Percentiles rank a stretch among this genome's conserved stretches.
Evolutionary conservation across 2,888 invertebrate genomes (phyloP).

Genomic region (Chromoteleia sp.): DNA sequence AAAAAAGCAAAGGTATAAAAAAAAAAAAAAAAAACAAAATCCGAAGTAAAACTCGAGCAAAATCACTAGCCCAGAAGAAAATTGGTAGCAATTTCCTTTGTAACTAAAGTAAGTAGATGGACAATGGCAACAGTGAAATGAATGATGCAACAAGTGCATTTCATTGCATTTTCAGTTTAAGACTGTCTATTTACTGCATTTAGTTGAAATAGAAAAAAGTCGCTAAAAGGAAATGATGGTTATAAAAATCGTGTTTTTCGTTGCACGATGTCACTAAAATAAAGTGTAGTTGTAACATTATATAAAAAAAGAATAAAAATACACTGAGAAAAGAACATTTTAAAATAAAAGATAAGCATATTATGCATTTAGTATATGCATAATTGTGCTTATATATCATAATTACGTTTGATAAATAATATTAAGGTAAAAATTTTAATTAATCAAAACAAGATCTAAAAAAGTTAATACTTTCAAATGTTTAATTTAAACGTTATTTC

Average conservation of each 20-base stretch:
- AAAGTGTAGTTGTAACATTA: background rate
- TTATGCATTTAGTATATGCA: too few species aligned
- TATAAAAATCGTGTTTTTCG: conserved; percentile 31
- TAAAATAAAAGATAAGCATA: background rate
- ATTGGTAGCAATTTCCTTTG: conserved; percentile 29
- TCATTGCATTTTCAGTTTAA: conserved; percentile 27
- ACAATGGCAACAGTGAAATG: conserved; percentile 37
- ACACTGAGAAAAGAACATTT: conserved; percentile 1
- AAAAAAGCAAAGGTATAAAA: too few species aligned
- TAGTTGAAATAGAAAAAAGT: conserved; percentile 34
- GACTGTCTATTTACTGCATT: conserved; percentile 45
- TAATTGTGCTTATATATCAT: too few species aligned
- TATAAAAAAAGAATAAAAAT: conserved; percentile 6
- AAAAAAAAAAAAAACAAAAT: too few species aligned
- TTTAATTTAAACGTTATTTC: too few species aligned
- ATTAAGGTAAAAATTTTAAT: too few species aligned
- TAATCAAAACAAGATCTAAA: too few species aligned
- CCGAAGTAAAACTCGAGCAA: conserved; percentile 1
- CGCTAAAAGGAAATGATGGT: conserved; percentile 20
- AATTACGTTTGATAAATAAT: too few species aligned
- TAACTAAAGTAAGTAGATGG: conserved; percentile 39
- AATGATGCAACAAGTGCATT: conserved; percentile 52
- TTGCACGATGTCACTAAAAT: conserved; percentile 10
- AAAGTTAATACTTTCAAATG: too few species aligned
- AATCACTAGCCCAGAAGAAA: conserved; percentile 6